Evolutionary conservation across 2,113 vertebrate species (phyloP).

Genomic region (Sceloporus tristichus): DNA sequence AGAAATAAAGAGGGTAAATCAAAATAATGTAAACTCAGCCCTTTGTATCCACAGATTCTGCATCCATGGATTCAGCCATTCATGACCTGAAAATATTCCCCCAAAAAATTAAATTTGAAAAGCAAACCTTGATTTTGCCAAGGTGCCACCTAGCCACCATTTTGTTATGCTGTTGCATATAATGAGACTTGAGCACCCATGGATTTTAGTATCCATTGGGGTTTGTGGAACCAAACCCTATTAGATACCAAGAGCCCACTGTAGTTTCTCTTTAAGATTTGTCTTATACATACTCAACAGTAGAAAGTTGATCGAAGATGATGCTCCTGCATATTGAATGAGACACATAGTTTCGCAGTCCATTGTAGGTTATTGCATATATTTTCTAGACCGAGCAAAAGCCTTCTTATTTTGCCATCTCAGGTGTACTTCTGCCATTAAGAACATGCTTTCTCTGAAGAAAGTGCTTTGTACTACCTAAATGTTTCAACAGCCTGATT

Average conservation of each 20-base stretch:
- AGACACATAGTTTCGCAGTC: conserved; percentile 38
- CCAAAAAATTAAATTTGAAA: too few species aligned
- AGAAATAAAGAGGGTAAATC: conserved; percentile 25
- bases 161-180: too few species aligned
- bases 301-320: conserved; percentile 26
- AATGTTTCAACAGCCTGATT: conserved; percentile 68
- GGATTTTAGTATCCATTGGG: too few species aligned
- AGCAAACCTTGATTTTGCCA: too few species aligned
- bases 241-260: too few species aligned
- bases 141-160: too few species aligned
- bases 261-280: not conserved
- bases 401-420: conserved; percentile 40
- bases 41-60: too few species aligned
- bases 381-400: conserved; percentile 29
- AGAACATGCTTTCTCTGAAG: conserved; percentile 55
- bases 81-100: too few species aligned
- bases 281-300: not conserved
- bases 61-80: too few species aligned
- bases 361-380: conserved; percentile 10
- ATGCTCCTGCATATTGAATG: conserved; percentile 29
- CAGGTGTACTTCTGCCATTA: conserved; percentile 57
- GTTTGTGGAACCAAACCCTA: too few species aligned
- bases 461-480: conserved; percentile 56
- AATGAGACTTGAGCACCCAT: too few species aligned
- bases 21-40: not conserved